Base-by-base conservation (phyloP, 1,140 invertebrate genomes). In the Ctenoplectra terminalis region DNA sequence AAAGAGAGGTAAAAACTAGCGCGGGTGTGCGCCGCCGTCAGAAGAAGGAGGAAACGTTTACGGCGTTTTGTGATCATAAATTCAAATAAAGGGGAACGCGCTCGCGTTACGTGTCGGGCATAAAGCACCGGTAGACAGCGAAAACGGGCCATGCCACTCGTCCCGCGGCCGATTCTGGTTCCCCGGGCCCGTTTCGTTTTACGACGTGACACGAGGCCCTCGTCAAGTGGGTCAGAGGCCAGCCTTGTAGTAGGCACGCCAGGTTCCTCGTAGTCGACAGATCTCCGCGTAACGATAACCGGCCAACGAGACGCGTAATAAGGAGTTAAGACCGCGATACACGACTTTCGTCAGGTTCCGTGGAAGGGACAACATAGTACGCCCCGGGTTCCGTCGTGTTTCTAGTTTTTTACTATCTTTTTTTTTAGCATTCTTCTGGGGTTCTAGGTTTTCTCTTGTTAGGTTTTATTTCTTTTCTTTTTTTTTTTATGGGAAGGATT, bases 241-340 rank as follows among this genome's bases (percentile, higher is more conserved):
- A 87, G 46, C 56, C 60, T 66, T 73, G 60, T 73, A 80, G 80
- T 58, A 71, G 81, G 71, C 76, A 56, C 69, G 69, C 82, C 54
- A 52, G 52, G 72, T 87, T 81, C 82, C 70, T 81, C 72, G 85
- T 83, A 84, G 75, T 63, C 71, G 67, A 71, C 82, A 90, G 90
- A 91, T 91, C 85, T 83, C 82, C 63, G 76, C 67, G 84, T 77
- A 84, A 83, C 82, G 90, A 91, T 91, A 91, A 89, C 86, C 70
- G 78, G 64, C 72, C 85, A 86, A 91, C 87, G 85, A 89, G 88
- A 78, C 82, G 88, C 87, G 87, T 90, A 89, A 82, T 86, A 86
- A 86, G 80, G 84, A 78, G 84, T 73, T 78, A 67, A 71, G 83
- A 54, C 78, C 43, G 50, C 31, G 71, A 56, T 81, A 50, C 50